Base-by-base conservation (phyloP, 2,888 invertebrate genomes). In the Eutolmus rufibarbis region DNA sequence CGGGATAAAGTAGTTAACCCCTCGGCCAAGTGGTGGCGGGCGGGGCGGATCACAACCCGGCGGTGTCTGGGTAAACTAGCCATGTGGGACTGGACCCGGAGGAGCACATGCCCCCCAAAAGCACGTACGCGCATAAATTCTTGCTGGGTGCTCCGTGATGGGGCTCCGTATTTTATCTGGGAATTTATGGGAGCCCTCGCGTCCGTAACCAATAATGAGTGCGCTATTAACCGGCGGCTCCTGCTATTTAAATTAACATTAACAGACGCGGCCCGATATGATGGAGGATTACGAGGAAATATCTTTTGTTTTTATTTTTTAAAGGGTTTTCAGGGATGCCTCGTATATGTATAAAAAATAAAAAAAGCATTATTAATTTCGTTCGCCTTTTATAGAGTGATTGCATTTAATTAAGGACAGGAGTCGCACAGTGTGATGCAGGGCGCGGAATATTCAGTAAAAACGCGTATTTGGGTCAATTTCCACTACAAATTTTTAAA, bases 201-300 rank as follows among this genome's bases (percentile, higher is more conserved):
- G 82, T 82, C 82, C 82, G 66, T 66, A 82, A 57, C 82, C 82
- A 82, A 82, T 82, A 82, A 82, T 57, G 57, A 37, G 82, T 16
- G 40, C 28, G 56, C 34, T 82, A 37, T 82, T 82, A 66, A 82
- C n/a, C 82, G 40, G 4, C n/a, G n/a, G n/a, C 28, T n/a, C 34
- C 14, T 82, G 34, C 37, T 82, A 57, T 57, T 79, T 66, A 57
- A 82, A 82, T 82, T 82, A 82, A 82, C 28, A 82, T 82, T 82
- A 82, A 82, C 57, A 66, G 31, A 57, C 19, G 37, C 23, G 40
- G 16, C 5, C 40, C 37, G 31, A n/a, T 16, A n/a, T 31, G 66
- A 56, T 66, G 34, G 34, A 37, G 57, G 23, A 57, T 82, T 37
- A 78, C 51, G 28, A 31, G 28, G 79, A 51, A 23, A 46, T 19